Evolutionary conservation across 64 coral and sea anemone species (phyloP), one percentile per base, ranked within the genome.

Genomic region (Actinia tenebrosa): DNA sequence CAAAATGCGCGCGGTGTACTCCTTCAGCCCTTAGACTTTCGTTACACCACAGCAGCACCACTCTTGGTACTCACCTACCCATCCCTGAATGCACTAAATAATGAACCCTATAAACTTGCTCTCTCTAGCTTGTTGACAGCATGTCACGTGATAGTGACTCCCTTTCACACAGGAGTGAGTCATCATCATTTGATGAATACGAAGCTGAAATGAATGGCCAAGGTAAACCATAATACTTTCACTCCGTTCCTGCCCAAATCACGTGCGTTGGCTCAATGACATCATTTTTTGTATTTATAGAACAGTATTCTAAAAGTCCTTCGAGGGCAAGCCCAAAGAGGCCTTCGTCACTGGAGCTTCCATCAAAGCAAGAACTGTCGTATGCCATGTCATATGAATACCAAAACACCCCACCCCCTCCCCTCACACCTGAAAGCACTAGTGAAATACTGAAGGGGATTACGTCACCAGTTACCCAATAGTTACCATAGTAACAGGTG

Each of bases 131-230:
- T 17, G 83, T 85, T 30, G 83, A 85, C 60, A 85, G 83, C n/a
- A 61, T 85, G 83, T 85, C 83, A 85, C 83, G 56, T 59, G 83
- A 85, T 16, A 85, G 83, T 61, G 83, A 85, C 53, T 59, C 54
- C 7, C 30, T 43, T 46, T 85, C 83, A 18, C 50, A 58, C 53
- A 61, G 30, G 20, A 61, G 83, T 60, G 83, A 61, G 8, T 85
- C 83, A 44, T 85, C 80, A 53, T 83, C 83, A 85, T 85, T 53
- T 62, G 83, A 85, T 44, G 83, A 85, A 20, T 85, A 61, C 56
- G 60, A 64, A 61, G 19, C 30, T 64, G 83, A 85, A 0, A 61
- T 85, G 56, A 61, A 64, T 22, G 56, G 63, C 56, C 52, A 58
- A 85, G 60, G 83, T 85, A 85, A 55, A 44, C 54, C 54, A 83